Base-by-base conservation (phyloP, 2,888 invertebrate species). In the Oligia strigilis region DNA sequence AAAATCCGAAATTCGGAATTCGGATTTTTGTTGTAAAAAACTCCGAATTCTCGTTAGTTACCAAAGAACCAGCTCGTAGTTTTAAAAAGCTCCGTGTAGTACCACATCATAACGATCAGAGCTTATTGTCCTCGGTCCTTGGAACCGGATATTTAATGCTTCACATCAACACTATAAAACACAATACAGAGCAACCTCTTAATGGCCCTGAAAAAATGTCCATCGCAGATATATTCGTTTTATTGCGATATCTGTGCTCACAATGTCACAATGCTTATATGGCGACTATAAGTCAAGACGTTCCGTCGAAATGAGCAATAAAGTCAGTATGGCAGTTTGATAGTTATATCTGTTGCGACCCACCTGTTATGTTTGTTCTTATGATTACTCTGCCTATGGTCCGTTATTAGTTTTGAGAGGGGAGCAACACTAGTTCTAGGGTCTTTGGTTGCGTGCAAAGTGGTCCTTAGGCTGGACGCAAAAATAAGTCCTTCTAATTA, bases 281-380 rank as follows among this genome's bases (percentile, higher is more conserved):
- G 84, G 83, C 84, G 78, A 82, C 85, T 79, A 87, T 91, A 90
- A 91, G 90, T 91, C 89, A 88, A 86, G 84, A 87, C 72, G 88
- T 89, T 88, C 87, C 86, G 87, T 85, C 88, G 88, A 89, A 91
- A 91, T 89, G 90, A 91, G 89, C 89, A 85, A 91, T 93, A 92
- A 93, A 93, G 79, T 79, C 75, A 82, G 81, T 90, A 91, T 88
- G 87, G 88, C 84, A 80, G 76, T 87, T 90, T 89, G 86, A 91
- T 90, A 87, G 88, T 87, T 78, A 80, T 81, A 87, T 89, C 85
- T 89, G 83, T 83, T 79, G 83, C 83, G 79, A 87, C 89, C 92
- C 92, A 92, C 93, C 92, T 92, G 91, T 91, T 90, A 88, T 84
- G 85, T 88, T 83, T 83, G 87, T 82, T 80, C 77, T 85, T 77